Evolutionary conservation across 2,797 vertebrate genomes (phyloP).

Genomic region (Carcharodon carcharias): DNA sequence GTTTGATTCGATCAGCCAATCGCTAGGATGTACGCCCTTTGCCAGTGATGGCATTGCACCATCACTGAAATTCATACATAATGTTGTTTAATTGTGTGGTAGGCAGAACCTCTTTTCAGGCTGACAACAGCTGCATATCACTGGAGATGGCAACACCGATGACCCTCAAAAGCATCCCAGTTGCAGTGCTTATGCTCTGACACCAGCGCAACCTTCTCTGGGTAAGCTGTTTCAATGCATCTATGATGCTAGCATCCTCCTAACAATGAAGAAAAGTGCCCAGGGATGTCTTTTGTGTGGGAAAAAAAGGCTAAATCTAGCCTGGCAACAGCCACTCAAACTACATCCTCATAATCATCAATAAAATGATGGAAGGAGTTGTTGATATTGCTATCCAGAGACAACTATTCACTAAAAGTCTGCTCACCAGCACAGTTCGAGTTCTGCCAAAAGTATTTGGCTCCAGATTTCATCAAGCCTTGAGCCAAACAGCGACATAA

Average conservation of each 20-base stretch:
- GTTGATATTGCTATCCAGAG: not conserved
- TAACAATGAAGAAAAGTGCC: not conserved
- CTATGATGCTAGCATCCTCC: not conserved
- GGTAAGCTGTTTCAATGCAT: not conserved
- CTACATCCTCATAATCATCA: not conserved
- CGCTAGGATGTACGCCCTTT: no score
- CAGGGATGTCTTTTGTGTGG: no score
- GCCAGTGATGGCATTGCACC: not conserved
- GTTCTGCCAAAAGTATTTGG: not conserved
- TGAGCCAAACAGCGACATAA: not conserved
- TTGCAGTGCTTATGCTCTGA: not conserved
- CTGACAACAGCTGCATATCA: not conserved
- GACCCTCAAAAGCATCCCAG: not conserved
- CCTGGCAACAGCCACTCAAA: not conserved
- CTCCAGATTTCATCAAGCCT: not conserved
- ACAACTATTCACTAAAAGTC: not conserved
- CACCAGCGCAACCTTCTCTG: not conserved
- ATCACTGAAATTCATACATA: not conserved
- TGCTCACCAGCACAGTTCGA: not conserved
- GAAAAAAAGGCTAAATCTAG: not conserved
- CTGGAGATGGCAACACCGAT: not conserved
- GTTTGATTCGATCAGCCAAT: not conserved
- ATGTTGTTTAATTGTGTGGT: not conserved
- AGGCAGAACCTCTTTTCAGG: not conserved
- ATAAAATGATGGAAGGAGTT: not conserved